phyloP scores from a whole-genome alignment of 2,113 vertebrate species.

The Chelonoidis abingdonii region DNA sequence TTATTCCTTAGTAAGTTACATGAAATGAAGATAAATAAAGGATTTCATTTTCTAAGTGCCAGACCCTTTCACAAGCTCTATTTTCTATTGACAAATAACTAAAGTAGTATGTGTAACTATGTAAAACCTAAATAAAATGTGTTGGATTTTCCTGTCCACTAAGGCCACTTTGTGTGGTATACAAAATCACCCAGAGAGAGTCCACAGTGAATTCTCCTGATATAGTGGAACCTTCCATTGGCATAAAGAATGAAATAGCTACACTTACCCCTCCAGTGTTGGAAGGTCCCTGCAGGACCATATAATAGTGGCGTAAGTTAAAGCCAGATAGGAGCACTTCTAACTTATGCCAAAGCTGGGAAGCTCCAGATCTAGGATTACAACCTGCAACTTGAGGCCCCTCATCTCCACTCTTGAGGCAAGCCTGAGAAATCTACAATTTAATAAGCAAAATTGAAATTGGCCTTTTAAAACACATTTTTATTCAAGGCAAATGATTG shows the following conservation, averaged over 20 bases:
- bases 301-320: not conserved
- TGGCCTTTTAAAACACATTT: not conserved
- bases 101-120: not conserved
- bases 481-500: not conserved
- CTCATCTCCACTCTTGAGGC: too few species aligned
- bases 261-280: not conserved
- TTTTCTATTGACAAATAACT: not conserved
- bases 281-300: not conserved
- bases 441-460: not conserved
- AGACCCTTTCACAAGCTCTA: not conserved
- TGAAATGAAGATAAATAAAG: not conserved
- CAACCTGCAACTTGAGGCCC: not conserved
- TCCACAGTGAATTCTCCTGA: not conserved
- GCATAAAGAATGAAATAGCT: not conserved
- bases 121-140: not conserved
- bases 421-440: not conserved
- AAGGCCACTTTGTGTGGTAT: not conserved
- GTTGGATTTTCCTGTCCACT: not conserved
- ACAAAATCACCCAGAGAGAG: not conserved
- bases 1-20: not conserved
- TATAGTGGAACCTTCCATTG: not conserved
- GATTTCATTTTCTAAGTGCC: not conserved
- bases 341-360: not conserved
- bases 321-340: not conserved
- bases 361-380: not conserved